These are phyloP conservation scores for Semaprochilodus insignis DNA, from an alignment of 2,797 vertebrate genomes.

Conservation along the genomic window DNA sequence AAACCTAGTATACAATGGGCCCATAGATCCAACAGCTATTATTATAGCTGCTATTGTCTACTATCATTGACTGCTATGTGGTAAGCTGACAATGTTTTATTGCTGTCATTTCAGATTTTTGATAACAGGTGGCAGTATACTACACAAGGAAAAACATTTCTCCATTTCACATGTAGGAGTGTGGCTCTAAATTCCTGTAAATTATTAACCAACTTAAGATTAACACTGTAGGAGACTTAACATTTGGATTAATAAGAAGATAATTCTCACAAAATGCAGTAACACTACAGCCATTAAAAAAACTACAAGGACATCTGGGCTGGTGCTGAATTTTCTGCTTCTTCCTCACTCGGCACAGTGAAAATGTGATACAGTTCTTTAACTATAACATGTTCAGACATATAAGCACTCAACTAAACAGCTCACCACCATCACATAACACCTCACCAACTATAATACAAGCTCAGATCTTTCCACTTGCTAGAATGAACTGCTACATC, in stretches of 20 bases:
- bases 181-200: not conserved
- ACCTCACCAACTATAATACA: slow-evolving; percentile 7
- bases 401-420: not conserved
- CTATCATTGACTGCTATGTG: not conserved
- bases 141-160: not conserved
- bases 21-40: not conserved
- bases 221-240: not conserved
- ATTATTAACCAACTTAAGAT: not conserved
- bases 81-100: not conserved
- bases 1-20: not conserved
- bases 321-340: not conserved
- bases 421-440: too few species aligned
- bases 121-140: slow-evolving; percentile 63
- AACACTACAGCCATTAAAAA: not conserved
- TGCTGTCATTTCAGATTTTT: slow-evolving; percentile 23
- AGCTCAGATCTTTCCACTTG: slow-evolving; percentile 26
- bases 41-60: not conserved
- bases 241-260: not conserved
- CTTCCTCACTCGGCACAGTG: not conserved
- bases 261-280: not conserved
- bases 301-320: slow-evolving; percentile 7
- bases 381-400: not conserved
- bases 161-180: not conserved
- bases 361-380: not conserved
- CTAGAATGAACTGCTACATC: slow-evolving; percentile 8